A percentile compares a stretch with the other conserved stretches of the same genome.
Conservation (phyloP, 2,797 vertebrate species). For the Sebastes matsubarae region DNA sequence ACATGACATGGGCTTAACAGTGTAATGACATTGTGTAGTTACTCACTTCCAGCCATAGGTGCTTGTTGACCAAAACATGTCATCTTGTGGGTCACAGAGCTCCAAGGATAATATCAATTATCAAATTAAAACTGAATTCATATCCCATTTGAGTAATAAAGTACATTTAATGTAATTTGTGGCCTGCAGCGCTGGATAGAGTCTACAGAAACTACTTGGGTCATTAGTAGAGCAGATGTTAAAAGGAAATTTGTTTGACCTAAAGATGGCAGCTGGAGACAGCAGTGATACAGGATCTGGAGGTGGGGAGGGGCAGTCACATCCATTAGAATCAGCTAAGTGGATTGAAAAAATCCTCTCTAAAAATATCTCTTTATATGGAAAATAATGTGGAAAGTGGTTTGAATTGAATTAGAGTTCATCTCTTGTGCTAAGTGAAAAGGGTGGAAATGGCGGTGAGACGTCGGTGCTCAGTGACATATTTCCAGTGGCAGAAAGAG, state of each 20-base stretch:
- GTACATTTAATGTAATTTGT: slow-evolving; percentile 32
- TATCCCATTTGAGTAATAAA: slow-evolving; percentile 19
- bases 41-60: slow-evolving; percentile 31
- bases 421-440: slow-evolving; percentile 35
- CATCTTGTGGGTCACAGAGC: slow-evolving; percentile 16
- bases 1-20: slow-evolving; percentile 41
- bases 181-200: slow-evolving; percentile 14
- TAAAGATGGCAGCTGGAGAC: slow-evolving; percentile 49
- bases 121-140: slow-evolving; percentile 38
- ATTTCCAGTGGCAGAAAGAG: slow-evolving; percentile 35
- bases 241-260: slow-evolving; percentile 58
- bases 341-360: slow-evolving; percentile 44
- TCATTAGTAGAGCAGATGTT: slow-evolving; percentile 37
- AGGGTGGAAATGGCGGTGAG: not conserved
- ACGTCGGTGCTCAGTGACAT: slow-evolving; percentile 2
- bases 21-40: slow-evolving; percentile 53
- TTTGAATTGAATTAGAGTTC: slow-evolving; percentile 54
- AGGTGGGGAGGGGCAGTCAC: not conserved
- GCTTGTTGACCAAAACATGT: slow-evolving; percentile 49
- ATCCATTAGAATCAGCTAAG: slow-evolving; percentile 51
- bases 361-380: slow-evolving; percentile 34
- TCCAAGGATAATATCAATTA: slow-evolving; percentile 24
- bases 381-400: slow-evolving; percentile 53
- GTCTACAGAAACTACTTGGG: slow-evolving; percentile 6
- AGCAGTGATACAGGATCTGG: slow-evolving; percentile 20